Percentiles rank a stretch among this genome's conserved stretches.
These are phyloP conservation scores for Eremobia ochroleuca DNA, from an alignment of 2,888 invertebrate species.

Conservation along the genomic window DNA sequence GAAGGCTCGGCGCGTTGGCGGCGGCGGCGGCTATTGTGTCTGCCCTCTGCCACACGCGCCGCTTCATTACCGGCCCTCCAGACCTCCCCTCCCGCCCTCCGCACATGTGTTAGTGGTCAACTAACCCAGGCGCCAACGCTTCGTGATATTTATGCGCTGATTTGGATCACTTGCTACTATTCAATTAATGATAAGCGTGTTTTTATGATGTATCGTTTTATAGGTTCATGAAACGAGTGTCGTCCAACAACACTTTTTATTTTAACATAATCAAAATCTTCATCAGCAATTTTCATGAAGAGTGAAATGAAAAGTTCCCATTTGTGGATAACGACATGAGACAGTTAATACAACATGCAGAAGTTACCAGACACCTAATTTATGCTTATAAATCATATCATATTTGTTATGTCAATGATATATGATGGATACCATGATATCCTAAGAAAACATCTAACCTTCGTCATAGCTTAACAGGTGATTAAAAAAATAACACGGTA, in stretches of 20 bases:
- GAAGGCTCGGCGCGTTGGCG: constrained; percentile 83
- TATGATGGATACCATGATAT: constrained; percentile 65
- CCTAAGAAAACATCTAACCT: constrained; percentile 83
- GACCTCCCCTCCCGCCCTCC: constrained; percentile 64
- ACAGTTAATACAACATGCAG: background rate
- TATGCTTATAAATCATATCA: constrained; percentile 40
- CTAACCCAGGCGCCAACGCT: constrained; percentile 77
- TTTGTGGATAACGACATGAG: constrained; percentile 8
- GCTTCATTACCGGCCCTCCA: constrained; percentile 82
- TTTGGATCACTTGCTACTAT: constrained; percentile 61
- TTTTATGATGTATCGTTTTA: constrained; percentile 17
- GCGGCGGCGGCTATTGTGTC: constrained; percentile 88
- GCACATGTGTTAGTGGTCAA: constrained; percentile 65
- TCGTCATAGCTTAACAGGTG: constrained; percentile 83
- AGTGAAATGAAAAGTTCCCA: background rate
- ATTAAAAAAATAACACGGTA: constrained; percentile 81
- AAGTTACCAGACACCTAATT: constrained; percentile 6
- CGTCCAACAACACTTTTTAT: constrained; percentile 8
- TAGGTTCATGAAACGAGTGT: constrained; percentile 4
- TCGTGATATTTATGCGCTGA: constrained; percentile 67
- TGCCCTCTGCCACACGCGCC: constrained; percentile 86
- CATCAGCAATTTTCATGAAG: background rate
- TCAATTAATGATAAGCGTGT: constrained; percentile 40
- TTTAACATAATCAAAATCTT: constrained; percentile 2
- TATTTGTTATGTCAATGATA: constrained; percentile 64